A percentile compares a stretch with the other conserved stretches of the same genome.
phyloP scores from a whole-genome alignment of 2,113 vertebrate genomes.

The Calidris pygmaea region DNA sequence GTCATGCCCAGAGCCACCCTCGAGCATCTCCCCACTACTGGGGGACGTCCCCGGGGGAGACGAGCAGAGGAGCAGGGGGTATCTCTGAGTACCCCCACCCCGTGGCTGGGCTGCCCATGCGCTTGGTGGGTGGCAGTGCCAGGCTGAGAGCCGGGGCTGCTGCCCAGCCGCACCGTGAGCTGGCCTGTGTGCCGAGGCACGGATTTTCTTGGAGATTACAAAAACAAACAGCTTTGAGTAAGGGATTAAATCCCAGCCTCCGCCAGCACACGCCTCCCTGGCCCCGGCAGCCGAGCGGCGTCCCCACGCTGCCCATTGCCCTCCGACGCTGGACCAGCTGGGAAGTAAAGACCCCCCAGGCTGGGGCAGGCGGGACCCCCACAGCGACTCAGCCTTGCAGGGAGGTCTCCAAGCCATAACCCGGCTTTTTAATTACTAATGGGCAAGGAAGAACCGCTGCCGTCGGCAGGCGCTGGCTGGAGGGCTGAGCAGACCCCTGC shows the following conservation, averaged over 20 bases:
- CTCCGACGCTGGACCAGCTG: neutral
- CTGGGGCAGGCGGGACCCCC: neutral
- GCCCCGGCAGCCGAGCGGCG: neutral
- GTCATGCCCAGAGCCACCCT: too few species aligned
- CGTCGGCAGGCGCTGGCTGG: accelerated
- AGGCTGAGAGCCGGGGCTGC: neutral
- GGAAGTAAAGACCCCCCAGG: neutral
- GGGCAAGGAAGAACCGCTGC: neutral
- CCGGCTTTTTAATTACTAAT: neutral
- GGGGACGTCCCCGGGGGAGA: neutral
- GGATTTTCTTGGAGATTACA: neutral
- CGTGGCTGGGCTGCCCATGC: neutral
- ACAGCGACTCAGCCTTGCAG: neutral
- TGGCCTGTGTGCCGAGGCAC: neutral
- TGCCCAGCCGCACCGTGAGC: neutral
- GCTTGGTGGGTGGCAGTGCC: neutral
- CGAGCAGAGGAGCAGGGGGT: neutral
- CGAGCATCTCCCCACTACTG: neutral
- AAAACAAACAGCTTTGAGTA: neutral
- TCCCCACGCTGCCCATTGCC: neutral
- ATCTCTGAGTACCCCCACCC: neutral
- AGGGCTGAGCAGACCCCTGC: neutral
- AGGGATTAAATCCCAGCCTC: neutral
- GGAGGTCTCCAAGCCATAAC: neutral
- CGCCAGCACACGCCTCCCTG: too few species aligned